phyloP scores from a whole-genome alignment of 2,888 invertebrate species.

The Machimus atricapillus region DNA sequence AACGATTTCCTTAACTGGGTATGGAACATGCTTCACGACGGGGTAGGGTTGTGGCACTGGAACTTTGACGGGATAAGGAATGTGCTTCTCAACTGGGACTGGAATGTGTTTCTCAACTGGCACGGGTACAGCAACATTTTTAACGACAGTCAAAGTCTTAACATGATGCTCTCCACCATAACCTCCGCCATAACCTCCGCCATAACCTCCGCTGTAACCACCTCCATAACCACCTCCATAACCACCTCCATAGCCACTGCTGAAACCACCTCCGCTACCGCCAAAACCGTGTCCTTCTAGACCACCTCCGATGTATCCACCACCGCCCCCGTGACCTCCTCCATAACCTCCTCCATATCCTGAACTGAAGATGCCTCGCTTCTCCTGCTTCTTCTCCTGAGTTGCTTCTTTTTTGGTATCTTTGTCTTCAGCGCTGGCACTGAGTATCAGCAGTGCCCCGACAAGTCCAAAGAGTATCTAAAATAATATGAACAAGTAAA shows the following conservation, averaged over 20 bases:
- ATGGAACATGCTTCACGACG: conserved; percentile 73
- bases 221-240: conserved; percentile 50
- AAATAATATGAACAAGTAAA: conserved; percentile 43
- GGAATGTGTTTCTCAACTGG: conserved; percentile 77
- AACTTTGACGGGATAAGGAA: conserved; percentile 69
- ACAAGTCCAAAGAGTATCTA: conserved; percentile 62
- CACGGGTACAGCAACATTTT: conserved; percentile 76
- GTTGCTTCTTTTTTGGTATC: conserved; percentile 63
- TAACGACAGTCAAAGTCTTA: conserved; percentile 73
- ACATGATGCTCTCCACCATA: conserved; percentile 63
- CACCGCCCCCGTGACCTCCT: conserved; percentile 59
- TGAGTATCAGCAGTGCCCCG: conserved; percentile 69
- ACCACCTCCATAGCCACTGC: conserved; percentile 51
- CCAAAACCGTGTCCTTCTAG: conserved; percentile 59
- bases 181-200: conserved; percentile 59
- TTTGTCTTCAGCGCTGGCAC: conserved; percentile 67
- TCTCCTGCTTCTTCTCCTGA: conserved; percentile 76
- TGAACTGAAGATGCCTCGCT: conserved; percentile 71
- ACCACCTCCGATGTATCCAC: conserved; percentile 47
- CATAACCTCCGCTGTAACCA: conserved; percentile 64
- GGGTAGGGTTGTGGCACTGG: conserved; percentile 75
- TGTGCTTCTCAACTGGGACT: conserved; percentile 69
- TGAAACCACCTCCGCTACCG: conserved; percentile 50
- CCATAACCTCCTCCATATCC: conserved; percentile 52
- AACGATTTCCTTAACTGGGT: conserved; percentile 75